Base-by-base conservation (phyloP, 2,888 invertebrate species). In the Drosophila nigricruria region DNA sequence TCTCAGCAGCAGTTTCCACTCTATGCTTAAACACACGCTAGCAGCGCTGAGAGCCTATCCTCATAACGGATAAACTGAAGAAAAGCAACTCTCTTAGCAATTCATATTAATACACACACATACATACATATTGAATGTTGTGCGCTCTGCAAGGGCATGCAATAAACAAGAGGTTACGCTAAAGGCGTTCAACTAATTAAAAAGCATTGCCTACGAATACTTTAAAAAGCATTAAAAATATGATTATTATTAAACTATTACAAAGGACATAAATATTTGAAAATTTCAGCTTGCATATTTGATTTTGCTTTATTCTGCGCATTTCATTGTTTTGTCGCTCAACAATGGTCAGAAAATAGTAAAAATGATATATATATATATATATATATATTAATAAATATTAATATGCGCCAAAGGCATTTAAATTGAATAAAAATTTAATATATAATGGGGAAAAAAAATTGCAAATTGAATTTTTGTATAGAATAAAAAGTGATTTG, bases 351-450 rank as follows among this genome's bases (percentile, higher is more conserved):
- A n/a, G 12, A 53, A 62, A 38, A 52, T 25, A 47, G 18, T 30
- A 30, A 27, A 47, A 47, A 47, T 18, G 27, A 47, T 27, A n/a
- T 45, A 27, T 27, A 1, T 45, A 27, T 38, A 16, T 25, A 53
- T 18, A 23, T 36, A 53, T 59, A 40, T 12, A 16, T n/a, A 57
- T 63, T 70, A 69, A 70, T 71, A 70, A 71, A 63, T 57, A 40
- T 27, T 30, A 43, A 40, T 69, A 61, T 62, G 18, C 23, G 71
- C 66, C 50, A 52, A 49, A 23, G 73, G 70, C 73, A 58, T 42
- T 50, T 18, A 66, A 83, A 70, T 82, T 32, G 63, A 70, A 72
- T 67, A 70, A 64, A 74, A 79, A 62, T 32, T 67, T 56, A 53
- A 70, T 67, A 43, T 38, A 59, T 66, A 50, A 42, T 50, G 23